Conservation (phyloP, 2,113 vertebrate genomes). For the Callipepla californica region DNA sequence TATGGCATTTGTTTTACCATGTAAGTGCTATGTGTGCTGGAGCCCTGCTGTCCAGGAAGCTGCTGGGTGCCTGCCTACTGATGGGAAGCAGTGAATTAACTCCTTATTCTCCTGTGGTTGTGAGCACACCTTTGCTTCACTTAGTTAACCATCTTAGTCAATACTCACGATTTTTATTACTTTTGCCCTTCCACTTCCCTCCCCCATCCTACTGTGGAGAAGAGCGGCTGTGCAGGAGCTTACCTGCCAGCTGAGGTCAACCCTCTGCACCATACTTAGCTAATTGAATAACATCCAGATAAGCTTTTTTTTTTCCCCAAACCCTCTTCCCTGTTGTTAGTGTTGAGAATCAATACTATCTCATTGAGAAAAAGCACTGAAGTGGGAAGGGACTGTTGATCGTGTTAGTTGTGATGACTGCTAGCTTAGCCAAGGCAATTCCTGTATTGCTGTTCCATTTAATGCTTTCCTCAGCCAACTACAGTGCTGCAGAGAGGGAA, state of each 20-base stretch:
- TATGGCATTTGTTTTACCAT: neutral
- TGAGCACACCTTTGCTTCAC: neutral
- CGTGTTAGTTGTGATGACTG: neutral
- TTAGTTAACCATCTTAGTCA: neutral
- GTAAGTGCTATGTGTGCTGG: fast-evolving
- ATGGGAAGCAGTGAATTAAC: neutral
- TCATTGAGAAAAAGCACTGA: neutral
- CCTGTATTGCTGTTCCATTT: neutral
- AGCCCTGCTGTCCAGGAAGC: neutral
- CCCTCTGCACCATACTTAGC: neutral
- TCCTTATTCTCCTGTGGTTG: neutral
- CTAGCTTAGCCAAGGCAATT: neutral
- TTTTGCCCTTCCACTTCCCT: neutral
- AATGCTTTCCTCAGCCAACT: neutral
- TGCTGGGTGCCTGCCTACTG: neutral
- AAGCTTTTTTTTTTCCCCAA: neutral
- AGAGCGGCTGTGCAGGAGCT: neutral
- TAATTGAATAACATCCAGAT: neutral
- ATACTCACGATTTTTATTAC: neutral
- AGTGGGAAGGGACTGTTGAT: constrained; percentile 5
- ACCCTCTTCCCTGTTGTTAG: neutral
- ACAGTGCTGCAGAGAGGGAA: neutral
- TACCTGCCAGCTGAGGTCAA: neutral
- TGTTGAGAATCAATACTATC: constrained; percentile 3
- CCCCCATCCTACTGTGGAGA: fast-evolving